Percentiles rank a stretch among this genome's conserved stretches.
phyloP scores from a whole-genome alignment of 1,140 invertebrate species.

The Goniozus legneri region DNA sequence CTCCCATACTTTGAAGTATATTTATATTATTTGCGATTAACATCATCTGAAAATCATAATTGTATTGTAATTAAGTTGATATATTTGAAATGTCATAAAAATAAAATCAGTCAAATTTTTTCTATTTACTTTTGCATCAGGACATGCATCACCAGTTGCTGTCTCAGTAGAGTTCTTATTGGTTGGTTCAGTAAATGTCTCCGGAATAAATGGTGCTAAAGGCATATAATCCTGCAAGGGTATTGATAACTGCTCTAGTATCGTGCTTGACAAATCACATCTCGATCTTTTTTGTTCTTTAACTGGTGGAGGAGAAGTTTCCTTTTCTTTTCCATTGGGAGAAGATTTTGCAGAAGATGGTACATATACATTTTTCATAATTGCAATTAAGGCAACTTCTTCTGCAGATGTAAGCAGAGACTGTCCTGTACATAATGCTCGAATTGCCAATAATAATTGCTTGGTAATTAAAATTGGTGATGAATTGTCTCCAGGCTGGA shows the following conservation, averaged over 20 bases:
- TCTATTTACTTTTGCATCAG: conserved; percentile 40
- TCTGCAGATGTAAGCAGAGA: conserved; percentile 58
- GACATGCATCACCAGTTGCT: conserved; percentile 26
- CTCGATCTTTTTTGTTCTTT: conserved; percentile 59
- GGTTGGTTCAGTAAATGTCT: conserved; percentile 26
- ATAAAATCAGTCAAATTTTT: conserved; percentile 4
- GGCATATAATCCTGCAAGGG: conserved; percentile 58
- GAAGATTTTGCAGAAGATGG: conserved; percentile 59
- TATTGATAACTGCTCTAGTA: conserved; percentile 65
- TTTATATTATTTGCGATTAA: conserved; percentile 55
- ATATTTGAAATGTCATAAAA: neutral
- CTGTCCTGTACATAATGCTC: conserved; percentile 60
- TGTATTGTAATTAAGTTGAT: conserved; percentile 4
- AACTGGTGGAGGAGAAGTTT: conserved; percentile 52
- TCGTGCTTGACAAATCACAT: conserved; percentile 62
- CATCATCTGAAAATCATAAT: conserved; percentile 42
- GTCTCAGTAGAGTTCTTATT: conserved; percentile 35
- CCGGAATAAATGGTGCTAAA: conserved; percentile 20
- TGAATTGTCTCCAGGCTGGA: conserved; percentile 33
- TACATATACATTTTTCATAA: conserved; percentile 66
- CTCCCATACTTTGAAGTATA: conserved; percentile 67
- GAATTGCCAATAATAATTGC: conserved; percentile 59
- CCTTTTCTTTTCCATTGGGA: conserved; percentile 54
- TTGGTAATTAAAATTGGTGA: conserved; percentile 52
- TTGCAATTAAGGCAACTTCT: conserved; percentile 61